Conservation (phyloP, 2,888 invertebrate genomes). For the Sepioteuthis lessoniana region DNA sequence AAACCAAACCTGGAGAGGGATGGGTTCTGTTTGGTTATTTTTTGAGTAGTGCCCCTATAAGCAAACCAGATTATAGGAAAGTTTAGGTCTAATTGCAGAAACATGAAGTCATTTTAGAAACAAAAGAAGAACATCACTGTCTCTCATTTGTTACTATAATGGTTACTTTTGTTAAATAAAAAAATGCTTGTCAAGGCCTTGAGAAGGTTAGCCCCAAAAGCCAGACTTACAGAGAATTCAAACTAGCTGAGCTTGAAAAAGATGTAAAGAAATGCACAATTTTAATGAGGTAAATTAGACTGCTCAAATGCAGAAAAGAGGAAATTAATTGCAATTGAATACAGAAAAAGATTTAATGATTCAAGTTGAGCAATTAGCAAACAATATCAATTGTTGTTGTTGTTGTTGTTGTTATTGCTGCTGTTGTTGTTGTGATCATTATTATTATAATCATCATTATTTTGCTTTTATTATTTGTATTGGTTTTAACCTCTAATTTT, state of each 20-base stretch:
- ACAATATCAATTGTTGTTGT: background rate
- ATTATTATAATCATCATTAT: background rate
- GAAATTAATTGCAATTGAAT: background rate
- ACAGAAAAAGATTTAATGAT: conserved; percentile 1
- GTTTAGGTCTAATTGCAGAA: no score
- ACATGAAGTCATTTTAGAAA: no score
- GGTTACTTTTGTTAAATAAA: background rate
- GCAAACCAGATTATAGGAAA: no score
- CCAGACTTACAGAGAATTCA: background rate
- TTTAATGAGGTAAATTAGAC: conserved; percentile 33
- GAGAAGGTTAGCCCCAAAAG: background rate
- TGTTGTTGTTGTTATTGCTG: background rate
- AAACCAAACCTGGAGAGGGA: no score
- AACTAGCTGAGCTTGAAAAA: background rate
- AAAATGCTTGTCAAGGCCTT: background rate
- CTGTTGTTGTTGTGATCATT: background rate
- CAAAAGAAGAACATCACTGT: no score
- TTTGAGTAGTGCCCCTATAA: no score
- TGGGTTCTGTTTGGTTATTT: no score
- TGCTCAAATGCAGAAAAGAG: background rate
- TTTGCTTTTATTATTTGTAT: no score
- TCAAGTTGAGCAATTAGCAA: background rate
- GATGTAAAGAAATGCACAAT: background rate
- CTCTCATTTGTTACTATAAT: background rate
- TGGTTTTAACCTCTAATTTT: background rate